Evolutionary conservation across 2,888 invertebrate species (phyloP).

Genomic region (Yponomeuta cagnagella): DNA sequence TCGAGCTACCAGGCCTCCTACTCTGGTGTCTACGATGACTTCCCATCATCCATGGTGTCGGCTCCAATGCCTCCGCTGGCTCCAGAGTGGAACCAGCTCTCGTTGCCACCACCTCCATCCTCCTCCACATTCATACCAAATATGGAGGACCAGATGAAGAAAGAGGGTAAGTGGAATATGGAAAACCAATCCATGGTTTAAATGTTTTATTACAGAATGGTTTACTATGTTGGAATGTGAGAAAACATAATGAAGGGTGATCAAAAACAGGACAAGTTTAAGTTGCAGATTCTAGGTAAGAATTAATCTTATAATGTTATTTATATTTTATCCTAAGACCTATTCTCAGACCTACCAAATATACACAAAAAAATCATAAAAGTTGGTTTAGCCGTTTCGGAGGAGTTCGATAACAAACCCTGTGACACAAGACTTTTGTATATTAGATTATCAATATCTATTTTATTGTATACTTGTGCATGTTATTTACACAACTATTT

Average conservation of each 20-base stretch:
- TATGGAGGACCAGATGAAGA: slow-evolving; percentile 66
- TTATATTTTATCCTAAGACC: no score
- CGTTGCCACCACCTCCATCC: slow-evolving; percentile 39
- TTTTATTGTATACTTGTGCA: no score
- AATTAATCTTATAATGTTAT: background rate
- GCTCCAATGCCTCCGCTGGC: slow-evolving; percentile 34
- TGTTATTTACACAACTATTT: no score
- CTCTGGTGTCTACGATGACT: slow-evolving; percentile 60
- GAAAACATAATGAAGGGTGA: background rate
- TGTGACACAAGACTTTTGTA: no score
- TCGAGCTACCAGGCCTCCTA: slow-evolving; percentile 34
- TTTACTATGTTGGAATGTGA: slow-evolving; percentile 18
- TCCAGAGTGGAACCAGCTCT: slow-evolving; percentile 65
- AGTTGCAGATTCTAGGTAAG: background rate
- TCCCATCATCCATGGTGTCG: slow-evolving; percentile 35
- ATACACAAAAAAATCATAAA: no score
- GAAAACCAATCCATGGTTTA: slow-evolving; percentile 2
- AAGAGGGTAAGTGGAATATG: slow-evolving; percentile 52
- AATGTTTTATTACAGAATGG: slow-evolving; percentile 14
- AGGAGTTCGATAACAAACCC: no score
- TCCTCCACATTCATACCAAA: slow-evolving; percentile 18
- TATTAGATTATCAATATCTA: no score
- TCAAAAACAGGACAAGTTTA: background rate
- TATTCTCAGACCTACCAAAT: no score
- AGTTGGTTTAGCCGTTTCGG: no score